Conservation (phyloP, 2,888 invertebrate genomes). For the Cepaea hortensis region DNA sequence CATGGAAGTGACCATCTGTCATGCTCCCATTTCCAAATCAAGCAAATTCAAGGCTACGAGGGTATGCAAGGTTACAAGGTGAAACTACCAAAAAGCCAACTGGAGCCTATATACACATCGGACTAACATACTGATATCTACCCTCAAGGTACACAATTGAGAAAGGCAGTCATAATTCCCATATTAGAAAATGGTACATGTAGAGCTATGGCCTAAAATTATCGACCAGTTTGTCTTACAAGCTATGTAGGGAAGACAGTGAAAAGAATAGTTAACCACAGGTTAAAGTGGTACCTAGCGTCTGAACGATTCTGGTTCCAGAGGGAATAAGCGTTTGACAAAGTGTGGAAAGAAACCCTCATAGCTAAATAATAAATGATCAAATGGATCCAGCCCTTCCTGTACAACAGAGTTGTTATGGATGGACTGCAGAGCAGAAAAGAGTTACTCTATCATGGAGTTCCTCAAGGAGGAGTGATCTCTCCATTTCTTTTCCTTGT, state of each 20-base stretch:
- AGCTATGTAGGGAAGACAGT: not conserved
- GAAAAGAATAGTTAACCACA: not conserved
- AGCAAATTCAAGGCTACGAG: too few relatives aligned
- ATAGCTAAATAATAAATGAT: not conserved
- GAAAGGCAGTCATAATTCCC: not conserved
- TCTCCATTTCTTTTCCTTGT: not conserved
- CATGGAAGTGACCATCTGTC: too few relatives aligned
- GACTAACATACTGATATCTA: not conserved
- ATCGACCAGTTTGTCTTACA: not conserved
- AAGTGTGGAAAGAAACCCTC: not conserved
- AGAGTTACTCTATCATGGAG: not conserved
- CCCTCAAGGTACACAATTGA: not conserved
- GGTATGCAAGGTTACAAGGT: too few relatives aligned
- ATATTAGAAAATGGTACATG: not conserved
- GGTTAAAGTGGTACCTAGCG: not conserved
- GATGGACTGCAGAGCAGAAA: not conserved
- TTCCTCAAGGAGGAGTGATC: constrained; percentile 25
- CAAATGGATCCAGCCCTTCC: not conserved
- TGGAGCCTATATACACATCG: too few relatives aligned
- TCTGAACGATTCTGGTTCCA: not conserved
- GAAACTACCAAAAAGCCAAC: too few relatives aligned
- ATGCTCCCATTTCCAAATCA: too few relatives aligned
- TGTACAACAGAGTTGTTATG: not conserved
- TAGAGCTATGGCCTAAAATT: not conserved
- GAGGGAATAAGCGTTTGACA: not conserved